Percentiles rank a stretch among this genome's conserved stretches.
Conservation (phyloP, 1,140 invertebrate species). For the Atta cephalotes region DNA sequence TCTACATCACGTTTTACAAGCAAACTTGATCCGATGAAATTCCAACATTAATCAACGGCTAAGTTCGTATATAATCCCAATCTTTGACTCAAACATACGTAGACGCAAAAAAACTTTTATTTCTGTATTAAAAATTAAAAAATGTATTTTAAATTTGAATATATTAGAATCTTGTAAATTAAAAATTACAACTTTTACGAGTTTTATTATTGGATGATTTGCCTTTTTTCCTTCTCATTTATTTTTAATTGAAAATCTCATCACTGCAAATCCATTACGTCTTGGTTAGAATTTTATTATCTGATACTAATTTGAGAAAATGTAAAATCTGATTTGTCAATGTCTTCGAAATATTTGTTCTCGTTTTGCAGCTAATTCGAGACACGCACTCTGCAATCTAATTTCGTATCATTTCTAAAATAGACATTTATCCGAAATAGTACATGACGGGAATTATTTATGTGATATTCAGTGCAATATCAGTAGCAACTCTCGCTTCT, state of each 20-base stretch:
- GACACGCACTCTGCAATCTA: neutral
- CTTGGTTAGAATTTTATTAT: neutral
- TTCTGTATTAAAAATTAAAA: neutral
- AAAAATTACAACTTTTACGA: neutral
- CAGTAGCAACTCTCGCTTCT: neutral
- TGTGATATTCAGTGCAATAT: neutral
- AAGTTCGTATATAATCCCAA: slow-evolving; percentile 1
- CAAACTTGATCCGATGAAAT: slow-evolving; percentile 33
- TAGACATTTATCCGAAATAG: slow-evolving; percentile 8
- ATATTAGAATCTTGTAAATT: neutral
- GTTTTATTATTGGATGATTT: neutral
- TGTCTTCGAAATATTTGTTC: neutral
- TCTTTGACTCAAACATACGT: slow-evolving; percentile 11
- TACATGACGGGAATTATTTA: slow-evolving; percentile 21
- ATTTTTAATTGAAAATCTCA: neutral
- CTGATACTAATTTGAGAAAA: neutral
- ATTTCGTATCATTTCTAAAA: slow-evolving; percentile 9
- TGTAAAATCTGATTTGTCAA: neutral
- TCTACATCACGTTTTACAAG: slow-evolving; percentile 39
- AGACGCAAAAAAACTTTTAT: neutral
- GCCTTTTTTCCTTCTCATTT: neutral
- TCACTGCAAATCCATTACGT: neutral
- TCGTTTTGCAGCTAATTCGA: neutral
- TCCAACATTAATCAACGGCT: slow-evolving; percentile 11
- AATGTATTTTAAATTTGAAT: neutral